Conservation (phyloP, 2,888 invertebrate species). For the Synanthedon formicaeformis region DNA sequence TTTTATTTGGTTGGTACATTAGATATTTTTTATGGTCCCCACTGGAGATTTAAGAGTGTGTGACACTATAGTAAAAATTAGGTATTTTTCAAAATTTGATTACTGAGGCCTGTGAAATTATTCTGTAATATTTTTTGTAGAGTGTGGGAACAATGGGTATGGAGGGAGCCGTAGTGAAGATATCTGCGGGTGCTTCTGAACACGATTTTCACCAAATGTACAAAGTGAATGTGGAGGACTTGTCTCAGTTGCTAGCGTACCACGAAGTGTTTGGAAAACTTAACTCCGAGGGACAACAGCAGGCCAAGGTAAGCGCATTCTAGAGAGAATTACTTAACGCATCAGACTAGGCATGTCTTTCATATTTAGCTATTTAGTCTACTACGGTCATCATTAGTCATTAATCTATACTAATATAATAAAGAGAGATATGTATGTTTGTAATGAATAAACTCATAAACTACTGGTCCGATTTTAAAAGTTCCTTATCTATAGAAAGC, state of each 20-base stretch:
- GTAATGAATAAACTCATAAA: too few species aligned
- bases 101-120: background rate
- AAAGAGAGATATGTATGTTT: too few species aligned
- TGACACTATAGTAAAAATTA: background rate
- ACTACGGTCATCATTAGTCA: too few species aligned
- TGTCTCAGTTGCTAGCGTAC: constrained; percentile 85
- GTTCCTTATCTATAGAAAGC: too few species aligned
- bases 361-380: too few species aligned
- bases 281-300: constrained; percentile 48
- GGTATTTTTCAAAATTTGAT: background rate
- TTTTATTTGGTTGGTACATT: too few species aligned
- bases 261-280: constrained; percentile 80
- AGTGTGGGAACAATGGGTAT: constrained; percentile 58
- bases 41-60: background rate
- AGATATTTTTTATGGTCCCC: too few species aligned
- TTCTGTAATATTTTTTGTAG: constrained; percentile 16
- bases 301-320: constrained; percentile 32
- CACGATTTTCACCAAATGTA: constrained; percentile 86
- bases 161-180: constrained; percentile 82
- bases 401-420: too few species aligned
- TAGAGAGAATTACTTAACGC: too few species aligned
- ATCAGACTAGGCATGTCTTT: too few species aligned
- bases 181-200: constrained; percentile 74
- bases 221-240: constrained; percentile 85
- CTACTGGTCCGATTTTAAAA: too few species aligned